phyloP scores from a whole-genome alignment of 1,140 invertebrate genomes.

The Drosophila pandora region DNA sequence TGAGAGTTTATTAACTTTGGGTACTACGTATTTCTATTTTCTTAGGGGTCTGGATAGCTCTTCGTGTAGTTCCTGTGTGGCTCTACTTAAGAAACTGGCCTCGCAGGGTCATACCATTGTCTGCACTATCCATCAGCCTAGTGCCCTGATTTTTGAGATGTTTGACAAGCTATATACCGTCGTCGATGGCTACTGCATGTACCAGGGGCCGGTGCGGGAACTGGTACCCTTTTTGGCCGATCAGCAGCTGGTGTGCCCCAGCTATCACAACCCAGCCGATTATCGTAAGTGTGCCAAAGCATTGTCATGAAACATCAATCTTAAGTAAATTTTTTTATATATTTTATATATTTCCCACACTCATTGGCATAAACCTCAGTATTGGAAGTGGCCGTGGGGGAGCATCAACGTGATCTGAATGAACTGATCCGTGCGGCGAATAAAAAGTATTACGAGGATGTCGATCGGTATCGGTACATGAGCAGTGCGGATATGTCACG shows the following conservation, averaged over 20 bases:
- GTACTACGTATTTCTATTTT: conserved; percentile 22
- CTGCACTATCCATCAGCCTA: conserved; percentile 98
- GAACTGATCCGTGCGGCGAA: conserved; percentile 86
- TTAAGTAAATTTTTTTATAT: too few relatives aligned
- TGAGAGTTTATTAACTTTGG: conserved; percentile 1
- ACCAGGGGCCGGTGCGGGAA: conserved; percentile 90
- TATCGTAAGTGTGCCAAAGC: conserved; percentile 85
- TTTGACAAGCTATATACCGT: conserved; percentile 97
- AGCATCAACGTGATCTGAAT: conserved; percentile 87
- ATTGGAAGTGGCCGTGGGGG: conserved; percentile 91
- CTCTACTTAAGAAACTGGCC: conserved; percentile 90
- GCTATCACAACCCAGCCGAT: conserved; percentile 98
- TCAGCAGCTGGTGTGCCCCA: conserved; percentile 92
- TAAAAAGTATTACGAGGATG: conserved; percentile 85
- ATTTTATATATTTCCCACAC: neutral
- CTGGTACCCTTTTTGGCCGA: conserved; percentile 93
- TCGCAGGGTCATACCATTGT: conserved; percentile 91
- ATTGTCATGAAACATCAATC: conserved; percentile 1
- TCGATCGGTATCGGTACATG: conserved; percentile 64
- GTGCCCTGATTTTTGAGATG: conserved; percentile 97
- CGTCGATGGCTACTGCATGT: conserved; percentile 94
- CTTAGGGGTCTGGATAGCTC: conserved; percentile 93
- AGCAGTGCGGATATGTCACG: conserved; percentile 45
- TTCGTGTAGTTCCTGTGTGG: conserved; percentile 92
- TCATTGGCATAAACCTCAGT: conserved; percentile 84